Percentiles rank a stretch among this genome's conserved stretches.
Conservation (phyloP, 1,140 invertebrate species). For the Lepidurus packardi region DNA sequence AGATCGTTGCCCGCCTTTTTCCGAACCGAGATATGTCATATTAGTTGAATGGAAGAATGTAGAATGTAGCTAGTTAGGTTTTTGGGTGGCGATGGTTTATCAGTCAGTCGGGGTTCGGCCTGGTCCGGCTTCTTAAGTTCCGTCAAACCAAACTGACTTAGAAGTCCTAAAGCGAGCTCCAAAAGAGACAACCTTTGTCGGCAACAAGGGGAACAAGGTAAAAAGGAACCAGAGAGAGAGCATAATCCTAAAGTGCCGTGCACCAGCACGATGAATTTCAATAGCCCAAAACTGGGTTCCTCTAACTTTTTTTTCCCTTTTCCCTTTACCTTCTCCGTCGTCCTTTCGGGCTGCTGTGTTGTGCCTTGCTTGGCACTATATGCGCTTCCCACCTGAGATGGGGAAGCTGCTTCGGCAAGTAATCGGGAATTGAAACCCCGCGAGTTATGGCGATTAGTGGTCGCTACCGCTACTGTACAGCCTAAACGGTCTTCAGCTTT, state of each 20-base stretch:
- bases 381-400: no score
- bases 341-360: background rate
- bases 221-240: background rate
- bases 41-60: background rate
- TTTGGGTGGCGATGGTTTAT: background rate
- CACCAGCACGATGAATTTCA: slow-evolving; percentile 10
- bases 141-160: background rate
- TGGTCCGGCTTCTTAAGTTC: background rate
- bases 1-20: background rate
- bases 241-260: slow-evolving; percentile 19
- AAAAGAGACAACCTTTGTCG: background rate
- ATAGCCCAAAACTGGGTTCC: background rate
- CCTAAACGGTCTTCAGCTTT: no score
- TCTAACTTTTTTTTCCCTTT: background rate
- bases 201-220: background rate
- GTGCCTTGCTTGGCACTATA: no score
- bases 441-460: no score
- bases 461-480: no score
- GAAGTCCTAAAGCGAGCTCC: background rate
- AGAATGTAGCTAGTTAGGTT: background rate
- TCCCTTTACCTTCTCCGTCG: background rate
- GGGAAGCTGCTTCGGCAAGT: no score
- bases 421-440: no score
- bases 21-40: slow-evolving; percentile 4
- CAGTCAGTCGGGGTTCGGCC: background rate